A percentile compares a stretch with the other conserved stretches of the same genome.
Conservation (phyloP, 2,888 invertebrate genomes). For the Penaeus monodon region DNA sequence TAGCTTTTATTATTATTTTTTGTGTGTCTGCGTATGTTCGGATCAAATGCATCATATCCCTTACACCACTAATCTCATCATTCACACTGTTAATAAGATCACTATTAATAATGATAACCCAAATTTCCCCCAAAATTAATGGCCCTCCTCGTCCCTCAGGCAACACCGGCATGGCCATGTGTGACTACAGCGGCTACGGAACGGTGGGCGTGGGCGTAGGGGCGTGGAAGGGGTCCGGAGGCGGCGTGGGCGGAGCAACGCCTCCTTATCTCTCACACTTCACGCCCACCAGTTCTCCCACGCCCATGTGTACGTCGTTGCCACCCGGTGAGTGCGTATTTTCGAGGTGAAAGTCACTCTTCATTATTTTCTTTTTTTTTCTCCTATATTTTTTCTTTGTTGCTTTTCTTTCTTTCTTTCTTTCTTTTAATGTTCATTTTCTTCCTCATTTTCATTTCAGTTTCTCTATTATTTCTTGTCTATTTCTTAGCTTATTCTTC, state of each 20-base stretch:
- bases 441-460: too few relatives aligned
- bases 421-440: too few relatives aligned
- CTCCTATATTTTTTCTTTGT: background rate
- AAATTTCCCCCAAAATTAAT: background rate
- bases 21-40: too few relatives aligned
- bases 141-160: background rate
- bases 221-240: slow-evolving; percentile 44
- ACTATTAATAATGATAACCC: too few relatives aligned
- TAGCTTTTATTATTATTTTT: too few relatives aligned
- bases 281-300: slow-evolving; percentile 46
- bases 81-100: too few relatives aligned
- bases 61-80: too few relatives aligned
- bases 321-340: slow-evolving; percentile 32
- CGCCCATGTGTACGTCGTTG: slow-evolving; percentile 51
- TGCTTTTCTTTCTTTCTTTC: too few relatives aligned
- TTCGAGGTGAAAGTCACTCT: background rate
- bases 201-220: slow-evolving; percentile 49
- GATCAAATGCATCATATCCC: too few relatives aligned
- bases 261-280: slow-evolving; percentile 48
- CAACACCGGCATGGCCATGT: slow-evolving; percentile 41
- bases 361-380: background rate
- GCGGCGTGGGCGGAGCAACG: slow-evolving; percentile 31
- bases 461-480: too few relatives aligned
- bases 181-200: slow-evolving; percentile 55
- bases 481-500: too few relatives aligned